phyloP scores from a whole-genome alignment of 1,140 invertebrate genomes.

The Musca vetustissima region DNA sequence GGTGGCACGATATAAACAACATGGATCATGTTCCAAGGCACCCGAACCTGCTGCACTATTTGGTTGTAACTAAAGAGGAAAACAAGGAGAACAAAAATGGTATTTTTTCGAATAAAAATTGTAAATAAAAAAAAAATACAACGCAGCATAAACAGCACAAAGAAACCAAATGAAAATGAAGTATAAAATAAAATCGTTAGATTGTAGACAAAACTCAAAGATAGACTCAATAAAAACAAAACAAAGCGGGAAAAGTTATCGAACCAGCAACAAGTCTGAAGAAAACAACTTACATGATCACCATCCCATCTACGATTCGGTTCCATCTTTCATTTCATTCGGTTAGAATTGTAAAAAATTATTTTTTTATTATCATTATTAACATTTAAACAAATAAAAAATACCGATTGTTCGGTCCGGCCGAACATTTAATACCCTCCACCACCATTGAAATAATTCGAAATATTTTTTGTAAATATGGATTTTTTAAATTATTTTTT shows the following conservation, averaged over 20 bases:
- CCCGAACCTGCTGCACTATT: constrained; percentile 93
- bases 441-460: too few species aligned
- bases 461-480: too few species aligned
- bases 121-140: too few species aligned
- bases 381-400: too few species aligned
- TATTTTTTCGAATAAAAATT: too few species aligned
- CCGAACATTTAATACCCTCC: too few species aligned
- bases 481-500: too few species aligned
- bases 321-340: constrained; percentile 64
- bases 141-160: too few species aligned
- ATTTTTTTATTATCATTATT: not conserved
- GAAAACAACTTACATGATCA: constrained; percentile 66
- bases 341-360: not conserved
- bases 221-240: constrained; percentile 9
- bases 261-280: constrained; percentile 16
- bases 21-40: constrained; percentile 93
- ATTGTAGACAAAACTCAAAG: not conserved
- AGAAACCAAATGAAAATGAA: too few species aligned
- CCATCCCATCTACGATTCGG: constrained; percentile 71
- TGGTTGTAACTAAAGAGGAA: constrained; percentile 70
- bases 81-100: too few species aligned
- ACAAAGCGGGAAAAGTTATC: constrained; percentile 8
- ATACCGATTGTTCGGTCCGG: too few species aligned
- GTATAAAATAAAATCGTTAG: not conserved
- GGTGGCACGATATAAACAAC: constrained; percentile 77